Base-by-base conservation (phyloP, 2,888 invertebrate species). In the Empis stercorea region DNA sequence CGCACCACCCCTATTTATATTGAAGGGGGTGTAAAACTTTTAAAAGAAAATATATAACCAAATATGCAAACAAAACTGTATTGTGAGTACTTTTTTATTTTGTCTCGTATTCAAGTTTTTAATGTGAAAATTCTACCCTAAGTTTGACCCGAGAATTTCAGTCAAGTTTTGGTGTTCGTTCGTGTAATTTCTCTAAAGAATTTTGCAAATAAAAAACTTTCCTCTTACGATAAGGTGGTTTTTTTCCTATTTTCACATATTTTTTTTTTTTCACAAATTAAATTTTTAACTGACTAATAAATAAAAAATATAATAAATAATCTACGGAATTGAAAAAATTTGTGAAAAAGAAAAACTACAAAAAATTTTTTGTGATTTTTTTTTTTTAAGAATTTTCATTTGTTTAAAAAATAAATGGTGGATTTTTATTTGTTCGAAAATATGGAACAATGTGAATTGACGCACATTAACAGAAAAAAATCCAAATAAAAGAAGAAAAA, bases 111-210 rank as follows among this genome's bases (percentile, higher is more conserved):
- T 38, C 16, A 17, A 4, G 6, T 34, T 34, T 11, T 39, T 17
- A 38, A 38, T 17, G 38, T 17, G 38, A 38, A 38, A 38, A 38
- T 27, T 38, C 17, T 38, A 38, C 38, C 38, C 38, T 38, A 38
- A 34, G 17, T 38, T 16, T 38, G 38, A 38, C 38, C 38, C 17
- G 17, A 38, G 38, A 38, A 38, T 17, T 17, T 68, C 65, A 68
- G 68, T 68, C 63, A 62, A 61, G 61, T 63, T 66, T 65, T 61
- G 65, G 64, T 66, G 60, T 64, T 63, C 67, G 65, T 63, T 65
- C 66, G 66, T 64, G 64, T 48, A 42, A 49, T 48, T 51, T 52
- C 51, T n/a, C n/a, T n/a, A n/a, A n/a, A 34, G 34, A 38, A 40
- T 42, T 41, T 42, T 48, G 36, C 45, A n/a, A n/a, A 34, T 13